Percentiles rank a stretch among this genome's conserved stretches.
Conservation (phyloP, 1,140 invertebrate genomes). For the Hylyphantes graminicola region DNA sequence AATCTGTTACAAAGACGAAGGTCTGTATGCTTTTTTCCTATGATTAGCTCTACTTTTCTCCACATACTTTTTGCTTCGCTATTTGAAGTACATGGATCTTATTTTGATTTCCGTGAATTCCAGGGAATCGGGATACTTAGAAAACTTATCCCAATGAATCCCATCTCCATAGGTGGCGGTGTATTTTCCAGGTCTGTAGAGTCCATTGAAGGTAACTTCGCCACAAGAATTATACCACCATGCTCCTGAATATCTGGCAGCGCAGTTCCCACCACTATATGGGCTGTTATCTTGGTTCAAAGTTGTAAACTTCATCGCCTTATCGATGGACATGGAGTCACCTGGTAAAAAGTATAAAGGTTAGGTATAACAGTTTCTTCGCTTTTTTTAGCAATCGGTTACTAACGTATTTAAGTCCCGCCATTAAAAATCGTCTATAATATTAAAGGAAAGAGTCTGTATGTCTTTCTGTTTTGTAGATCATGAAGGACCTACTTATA, state of each 20-base stretch:
- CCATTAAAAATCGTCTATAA: too few relatives aligned
- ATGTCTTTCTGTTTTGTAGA: too few relatives aligned
- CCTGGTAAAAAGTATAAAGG: not conserved
- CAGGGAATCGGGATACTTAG: not conserved
- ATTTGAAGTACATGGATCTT: not conserved
- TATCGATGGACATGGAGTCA: conserved; percentile 9
- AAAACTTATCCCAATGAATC: not conserved
- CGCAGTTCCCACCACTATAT: not conserved
- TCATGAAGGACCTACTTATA: too few relatives aligned
- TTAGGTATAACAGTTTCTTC: not conserved
- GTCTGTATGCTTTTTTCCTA: too few relatives aligned
- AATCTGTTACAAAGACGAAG: too few relatives aligned
- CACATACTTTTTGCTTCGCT: too few relatives aligned
- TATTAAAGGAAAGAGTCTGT: too few relatives aligned
- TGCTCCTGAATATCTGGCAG: not conserved
- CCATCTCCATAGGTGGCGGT: not conserved
- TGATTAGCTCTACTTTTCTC: too few relatives aligned
- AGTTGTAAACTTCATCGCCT: not conserved
- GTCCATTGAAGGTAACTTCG: not conserved
- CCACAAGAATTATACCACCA: conserved; percentile 2
- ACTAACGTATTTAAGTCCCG: too few relatives aligned
- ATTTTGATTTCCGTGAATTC: not conserved
- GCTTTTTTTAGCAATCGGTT: too few relatives aligned
- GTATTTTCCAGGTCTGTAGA: not conserved
- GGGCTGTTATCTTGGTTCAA: not conserved